Base-by-base conservation (phyloP, 2,888 invertebrate genomes). In the Gastracanthus pulcherrimus region DNA sequence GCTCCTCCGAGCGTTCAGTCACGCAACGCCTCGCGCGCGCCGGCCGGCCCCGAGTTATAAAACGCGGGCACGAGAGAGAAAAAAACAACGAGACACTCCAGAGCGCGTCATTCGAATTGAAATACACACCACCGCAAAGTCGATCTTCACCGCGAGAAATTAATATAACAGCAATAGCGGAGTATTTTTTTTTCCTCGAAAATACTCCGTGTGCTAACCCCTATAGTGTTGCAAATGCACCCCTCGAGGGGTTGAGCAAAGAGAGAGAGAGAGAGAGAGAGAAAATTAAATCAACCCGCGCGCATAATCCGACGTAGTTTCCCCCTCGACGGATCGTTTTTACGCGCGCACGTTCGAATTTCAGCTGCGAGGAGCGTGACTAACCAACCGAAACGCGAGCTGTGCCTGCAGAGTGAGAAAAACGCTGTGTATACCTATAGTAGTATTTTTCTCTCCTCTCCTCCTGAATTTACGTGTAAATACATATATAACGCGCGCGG, bases 221-320 rank as follows among this genome's bases (percentile, higher is more conserved):
- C 55, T 23, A n/a, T n/a, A n/a, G n/a, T n/a, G 55, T 4, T 26
- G 23, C 55, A 13, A 23, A 13, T 1, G 26, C 6, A 45, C 11
- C n/a, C n/a, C 5, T n/a, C 55, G 55, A 23, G 26, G 23, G 55
- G 23, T 9, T 16, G 45, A 13, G 16, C 4, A 45, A 16, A 45
- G 16, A 13, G 13, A 5, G n/a, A 11, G 7, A n/a, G n/a, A n/a
- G 5, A 16, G 5, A 16, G 7, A 3, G n/a, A n/a, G 38, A 67
- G 45, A 67, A 67, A 67, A 67, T 67, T 41, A 67, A 67, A 67
- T 67, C 67, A 67, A 45, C 55, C 29, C 70, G 55, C 70, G 55
- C 19, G 26, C 55, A 55, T 55, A 55, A 55, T 55, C 26, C 55
- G 13, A 2, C 26, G 45, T 13, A 45, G n/a, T 4, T 26, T 26